These are phyloP conservation scores for Perccottus glenii DNA, from an alignment of 2,113 vertebrate species.

Conservation along the genomic window DNA sequence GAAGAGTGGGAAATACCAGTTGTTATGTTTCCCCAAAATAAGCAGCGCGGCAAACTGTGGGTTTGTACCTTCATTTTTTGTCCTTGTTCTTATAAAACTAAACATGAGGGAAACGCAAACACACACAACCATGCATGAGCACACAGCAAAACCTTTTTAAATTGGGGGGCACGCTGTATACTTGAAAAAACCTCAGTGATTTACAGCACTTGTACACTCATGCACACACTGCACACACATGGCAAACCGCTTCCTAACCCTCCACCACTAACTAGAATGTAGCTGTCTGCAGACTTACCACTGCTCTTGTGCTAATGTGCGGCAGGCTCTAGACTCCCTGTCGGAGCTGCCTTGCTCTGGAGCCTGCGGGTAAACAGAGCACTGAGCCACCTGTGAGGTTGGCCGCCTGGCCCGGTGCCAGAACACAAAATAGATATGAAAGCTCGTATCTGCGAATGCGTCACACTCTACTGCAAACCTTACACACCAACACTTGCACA, in stretches of 20 bases:
- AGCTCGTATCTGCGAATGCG: constrained; percentile 72
- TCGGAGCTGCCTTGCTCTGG: constrained; percentile 59
- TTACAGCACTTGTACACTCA: constrained; percentile 56
- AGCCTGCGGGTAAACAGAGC: constrained; percentile 56
- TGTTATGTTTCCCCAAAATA: constrained; percentile 76
- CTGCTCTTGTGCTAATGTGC: constrained; percentile 64
- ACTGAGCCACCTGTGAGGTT: constrained; percentile 65
- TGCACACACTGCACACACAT: constrained; percentile 60
- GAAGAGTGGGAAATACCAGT: constrained; percentile 78
- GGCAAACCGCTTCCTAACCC: constrained; percentile 74
- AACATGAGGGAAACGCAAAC: constrained; percentile 64
- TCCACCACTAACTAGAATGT: constrained; percentile 71
- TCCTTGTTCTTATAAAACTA: constrained; percentile 76
- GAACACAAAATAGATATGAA: constrained; percentile 69
- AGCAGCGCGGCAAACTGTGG: constrained; percentile 59
- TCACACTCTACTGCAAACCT: constrained; percentile 62
- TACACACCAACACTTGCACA: constrained; percentile 50
- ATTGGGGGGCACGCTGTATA: constrained; percentile 34
- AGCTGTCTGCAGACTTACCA: constrained; percentile 44
- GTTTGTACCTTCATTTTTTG: constrained; percentile 73
- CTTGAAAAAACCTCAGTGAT: constrained; percentile 59
- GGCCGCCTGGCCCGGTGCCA: constrained; percentile 73
- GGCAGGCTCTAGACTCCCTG: constrained; percentile 70
- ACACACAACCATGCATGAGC: constrained; percentile 50
- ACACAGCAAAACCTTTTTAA: constrained; percentile 47